Conservation (phyloP, 2,888 invertebrate species). For the Leptarthrus brevirostris region DNA sequence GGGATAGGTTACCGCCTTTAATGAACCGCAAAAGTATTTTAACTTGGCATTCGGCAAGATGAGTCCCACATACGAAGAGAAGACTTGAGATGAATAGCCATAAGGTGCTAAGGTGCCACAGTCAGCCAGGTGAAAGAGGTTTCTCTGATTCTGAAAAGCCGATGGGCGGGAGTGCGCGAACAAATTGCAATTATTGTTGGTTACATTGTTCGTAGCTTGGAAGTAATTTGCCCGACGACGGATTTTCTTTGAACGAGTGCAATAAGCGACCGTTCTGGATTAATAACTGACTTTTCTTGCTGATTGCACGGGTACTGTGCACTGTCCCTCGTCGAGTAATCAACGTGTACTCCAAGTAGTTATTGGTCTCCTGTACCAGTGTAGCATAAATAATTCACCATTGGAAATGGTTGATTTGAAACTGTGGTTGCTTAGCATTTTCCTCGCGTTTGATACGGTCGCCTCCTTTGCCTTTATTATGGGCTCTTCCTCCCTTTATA, state of each 20-base stretch:
- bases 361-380: neutral
- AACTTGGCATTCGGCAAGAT: conserved; percentile 23
- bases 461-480: conserved; percentile 3
- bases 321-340: conserved; percentile 14
- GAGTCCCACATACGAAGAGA: conserved; percentile 14
- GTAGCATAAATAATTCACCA: conserved; percentile 44
- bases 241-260: conserved; percentile 1
- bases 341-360: neutral
- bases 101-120: conserved; percentile 26
- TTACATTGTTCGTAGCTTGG: conserved; percentile 62
- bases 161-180: conserved; percentile 62
- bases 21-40: conserved; percentile 38
- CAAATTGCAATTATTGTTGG: conserved; percentile 67
- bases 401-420: conserved; percentile 36
- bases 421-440: conserved; percentile 46
- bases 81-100: conserved; percentile 35
- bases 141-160: too few species aligned
- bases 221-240: conserved; percentile 56
- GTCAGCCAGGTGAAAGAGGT: conserved; percentile 17
- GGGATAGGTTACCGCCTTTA: conserved; percentile 40
- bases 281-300: conserved; percentile 15
- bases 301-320: conserved; percentile 27
- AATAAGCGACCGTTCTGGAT: conserved; percentile 31
- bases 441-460: conserved; percentile 42
- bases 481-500: conserved; percentile 9